Evolutionary conservation across 2,797 vertebrate species (phyloP), one percentile per base, ranked within the genome.

Genomic region (Oreochromis grahami): DNA sequence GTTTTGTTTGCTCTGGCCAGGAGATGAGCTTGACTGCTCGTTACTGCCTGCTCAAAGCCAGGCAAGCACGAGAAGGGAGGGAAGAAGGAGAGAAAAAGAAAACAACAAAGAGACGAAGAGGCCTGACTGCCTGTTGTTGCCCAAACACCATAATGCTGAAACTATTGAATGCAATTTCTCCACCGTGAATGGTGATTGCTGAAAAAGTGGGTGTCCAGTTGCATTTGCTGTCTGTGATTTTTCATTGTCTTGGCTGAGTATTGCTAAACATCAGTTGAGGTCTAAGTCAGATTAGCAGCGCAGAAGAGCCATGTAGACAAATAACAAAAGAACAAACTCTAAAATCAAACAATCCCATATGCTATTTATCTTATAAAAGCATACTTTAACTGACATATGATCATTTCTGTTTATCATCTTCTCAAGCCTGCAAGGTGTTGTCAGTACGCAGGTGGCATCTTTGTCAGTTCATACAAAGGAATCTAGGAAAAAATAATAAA

Each of bases 1-100:
- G 93, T 95, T 97, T 96, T 97, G 96, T 97, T 97, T 97, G 95
- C 94, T 96, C 95, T 97, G 96, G 96, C 95, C 94, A 95, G 96
- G 96, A 96, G 96, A 97, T 96, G 95, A 96, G 96, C 96, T 96
- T 96, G 94, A 95, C 95, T 97, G 96, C 94, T 96, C 87, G 76
- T 94, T 94, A 95, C 92, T 95, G 94, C 95, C 89, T 89, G 93
- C 94, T 95, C 85, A 80, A 96, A 94, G 92, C 87, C 91, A 96
- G 91, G 91, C 88, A 84, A 93, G 87, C 68, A 74, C 91, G 86
- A 90, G 84, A 90, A 88, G 87, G 79, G 88, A 91, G 82, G 78
- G 84, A 88, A 90, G 78, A 83, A 78, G 43, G 76, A 78, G 79
- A 60, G 72, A 50, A 48, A 48, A 70, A 52, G n/a, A 78, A 51